Conservation (phyloP, 2,113 vertebrate species). For the Mohoua ochrocephala region DNA sequence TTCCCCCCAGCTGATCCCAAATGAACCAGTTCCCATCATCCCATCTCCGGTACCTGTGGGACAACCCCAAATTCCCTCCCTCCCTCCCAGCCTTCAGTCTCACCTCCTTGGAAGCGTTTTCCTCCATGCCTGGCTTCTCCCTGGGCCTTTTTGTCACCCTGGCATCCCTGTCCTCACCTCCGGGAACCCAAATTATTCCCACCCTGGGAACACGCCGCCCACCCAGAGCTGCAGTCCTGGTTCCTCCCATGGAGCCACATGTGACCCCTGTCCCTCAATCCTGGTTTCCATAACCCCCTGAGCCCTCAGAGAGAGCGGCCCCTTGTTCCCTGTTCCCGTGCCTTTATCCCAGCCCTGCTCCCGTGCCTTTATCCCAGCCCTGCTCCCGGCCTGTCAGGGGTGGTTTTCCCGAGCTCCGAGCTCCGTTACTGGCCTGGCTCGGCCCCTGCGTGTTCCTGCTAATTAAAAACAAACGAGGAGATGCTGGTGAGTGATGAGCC, state of each 20-base stretch:
- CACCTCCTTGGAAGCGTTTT: not conserved
- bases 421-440: not conserved
- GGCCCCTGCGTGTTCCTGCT: not conserved
- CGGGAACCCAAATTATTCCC: not conserved
- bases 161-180: not conserved
- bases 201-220: not conserved
- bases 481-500: not conserved
- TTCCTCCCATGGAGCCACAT: fast-evolving
- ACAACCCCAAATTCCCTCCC: not conserved
- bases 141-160: not conserved
- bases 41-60: fast-evolving
- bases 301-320: not conserved
- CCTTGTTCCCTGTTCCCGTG: not conserved
- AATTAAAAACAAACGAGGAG: not conserved
- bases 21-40: fast-evolving
- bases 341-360: not conserved
- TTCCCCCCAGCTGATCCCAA: not conserved
- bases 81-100: not conserved
- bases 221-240: fast-evolving
- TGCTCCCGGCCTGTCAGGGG: not conserved
- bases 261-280: not conserved
- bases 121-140: not conserved
- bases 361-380: not conserved
- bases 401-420: not conserved
- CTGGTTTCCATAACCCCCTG: fast-evolving